Conservation (phyloP, 2,888 invertebrate genomes). For the Thereva unica region DNA sequence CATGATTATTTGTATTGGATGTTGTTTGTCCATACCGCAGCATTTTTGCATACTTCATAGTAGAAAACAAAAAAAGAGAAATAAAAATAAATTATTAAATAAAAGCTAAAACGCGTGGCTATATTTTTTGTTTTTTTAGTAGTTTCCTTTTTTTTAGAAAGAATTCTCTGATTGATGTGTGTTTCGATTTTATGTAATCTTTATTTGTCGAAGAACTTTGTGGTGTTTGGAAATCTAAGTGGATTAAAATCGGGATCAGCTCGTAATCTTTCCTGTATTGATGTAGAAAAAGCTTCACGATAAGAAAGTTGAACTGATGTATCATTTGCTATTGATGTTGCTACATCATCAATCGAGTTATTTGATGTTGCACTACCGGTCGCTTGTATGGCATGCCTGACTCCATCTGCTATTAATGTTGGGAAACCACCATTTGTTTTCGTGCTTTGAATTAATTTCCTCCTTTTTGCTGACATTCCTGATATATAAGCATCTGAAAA, state of each 20-base stretch:
- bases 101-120: slow-evolving; percentile 25
- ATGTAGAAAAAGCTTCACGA: slow-evolving; percentile 53
- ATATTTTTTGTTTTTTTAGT: slow-evolving; percentile 1
- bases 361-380: slow-evolving; percentile 45
- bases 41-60: slow-evolving; percentile 12
- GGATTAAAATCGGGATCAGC: slow-evolving; percentile 53
- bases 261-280: slow-evolving; percentile 53
- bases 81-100: slow-evolving; percentile 25
- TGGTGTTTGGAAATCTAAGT: slow-evolving; percentile 57
- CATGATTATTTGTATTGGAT: slow-evolving; percentile 20
- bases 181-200: slow-evolving; percentile 32
- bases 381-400: slow-evolving; percentile 52
- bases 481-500: slow-evolving; percentile 90
- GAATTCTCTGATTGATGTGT: slow-evolving; percentile 12
- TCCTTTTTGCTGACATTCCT: slow-evolving; percentile 86
- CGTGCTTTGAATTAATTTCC: slow-evolving; percentile 67
- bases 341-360: slow-evolving; percentile 41
- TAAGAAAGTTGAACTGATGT: slow-evolving; percentile 53
- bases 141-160: slow-evolving; percentile 8
- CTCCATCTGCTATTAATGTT: slow-evolving; percentile 53
- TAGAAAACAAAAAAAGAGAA: slow-evolving; percentile 7
- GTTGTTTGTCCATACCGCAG: slow-evolving; percentile 16
- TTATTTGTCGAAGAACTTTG: slow-evolving; percentile 52
- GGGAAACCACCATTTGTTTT: slow-evolving; percentile 53
- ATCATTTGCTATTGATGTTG: slow-evolving; percentile 52